Base-by-base conservation (phyloP, 1,140 invertebrate genomes). In the Drosophila yakuba region DNA sequence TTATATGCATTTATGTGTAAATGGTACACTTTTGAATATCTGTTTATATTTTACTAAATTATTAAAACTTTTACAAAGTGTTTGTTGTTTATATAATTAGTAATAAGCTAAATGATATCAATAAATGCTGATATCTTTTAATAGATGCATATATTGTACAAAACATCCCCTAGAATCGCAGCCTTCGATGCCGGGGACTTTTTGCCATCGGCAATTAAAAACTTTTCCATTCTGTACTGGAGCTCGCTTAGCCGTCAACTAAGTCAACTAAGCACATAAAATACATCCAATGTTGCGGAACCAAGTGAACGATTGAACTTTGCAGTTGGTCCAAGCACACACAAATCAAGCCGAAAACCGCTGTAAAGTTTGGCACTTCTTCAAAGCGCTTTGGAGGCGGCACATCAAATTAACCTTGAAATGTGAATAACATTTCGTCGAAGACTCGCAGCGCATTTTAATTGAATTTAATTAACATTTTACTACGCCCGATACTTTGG, bases 401-500 rank as follows among this genome's bases (percentile, higher is more conserved):
- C 68, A 57, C 68, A 83, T 54, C 83, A 52, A 86, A 88, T 86
- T 86, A 86, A 83, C 83, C 83, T 86, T 86, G 84, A 86, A 89
- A 74, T 67, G 66, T 64, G 84, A 83, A 86, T 86, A 86, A 88
- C 83, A 88, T 86, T 86, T 88, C 61, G 84, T 88, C 84, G 83
- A 88, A 86, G 79, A 86, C 84, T 64, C 71, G 83, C 72, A 39
- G 68, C 83, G 83, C 83, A 86, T 86, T 86, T 86, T 86, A 86
- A 86, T 86, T 86, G 84, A 88, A 88, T 86, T 86, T 86, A 86
- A 89, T 86, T 86, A 89, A 77, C 66, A 88, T 83, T 79, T 86
- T 76, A 84, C 80, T 82, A 86, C 75, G 80, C 60, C 74, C 83
- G 66, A 86, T 86, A 88, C 83, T 86, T 86, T 83, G 84, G 75